Percentiles rank a stretch among this genome's conserved stretches.
phyloP scores from a whole-genome alignment of 2,888 invertebrate genomes.

The Agrochola circellaris region DNA sequence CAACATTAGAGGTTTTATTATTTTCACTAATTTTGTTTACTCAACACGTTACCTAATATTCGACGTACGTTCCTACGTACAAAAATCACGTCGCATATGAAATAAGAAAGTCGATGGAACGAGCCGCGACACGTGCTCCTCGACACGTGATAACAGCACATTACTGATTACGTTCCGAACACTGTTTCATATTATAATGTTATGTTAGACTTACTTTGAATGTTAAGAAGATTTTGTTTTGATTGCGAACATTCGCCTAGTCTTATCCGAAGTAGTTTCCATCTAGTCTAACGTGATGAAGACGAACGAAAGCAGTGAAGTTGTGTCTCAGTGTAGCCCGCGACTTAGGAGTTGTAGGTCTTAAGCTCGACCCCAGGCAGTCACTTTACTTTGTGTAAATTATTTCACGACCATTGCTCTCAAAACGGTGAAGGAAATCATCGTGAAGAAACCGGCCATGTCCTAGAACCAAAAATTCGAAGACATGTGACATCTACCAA shows the following conservation, averaged over 20 bases:
- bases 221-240: constrained; percentile 4
- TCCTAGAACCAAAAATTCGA: too few species aligned
- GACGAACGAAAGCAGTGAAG: too few species aligned
- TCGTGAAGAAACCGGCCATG: too few species aligned
- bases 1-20: background rate
- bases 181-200: constrained; percentile 2
- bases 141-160: constrained; percentile 9
- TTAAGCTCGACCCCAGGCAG: too few species aligned
- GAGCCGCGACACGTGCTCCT: constrained; percentile 24
- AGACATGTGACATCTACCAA: too few species aligned
- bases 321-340: too few species aligned
- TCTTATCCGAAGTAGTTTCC: background rate
- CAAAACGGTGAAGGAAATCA: too few species aligned
- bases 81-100: constrained; percentile 2
- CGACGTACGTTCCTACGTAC: background rate
- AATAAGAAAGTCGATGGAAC: constrained; percentile 14
- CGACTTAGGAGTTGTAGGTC: too few species aligned
- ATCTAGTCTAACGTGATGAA: background rate
- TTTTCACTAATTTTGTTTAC: background rate
- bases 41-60: background rate
- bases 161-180: constrained; percentile 22
- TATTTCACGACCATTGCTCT: too few species aligned
- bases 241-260: background rate
- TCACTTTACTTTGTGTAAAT: too few species aligned
- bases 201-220: background rate